These are phyloP conservation scores for Malurus splendens DNA, from an alignment of 2,797 vertebrate genomes.

Conservation along the genomic window DNA sequence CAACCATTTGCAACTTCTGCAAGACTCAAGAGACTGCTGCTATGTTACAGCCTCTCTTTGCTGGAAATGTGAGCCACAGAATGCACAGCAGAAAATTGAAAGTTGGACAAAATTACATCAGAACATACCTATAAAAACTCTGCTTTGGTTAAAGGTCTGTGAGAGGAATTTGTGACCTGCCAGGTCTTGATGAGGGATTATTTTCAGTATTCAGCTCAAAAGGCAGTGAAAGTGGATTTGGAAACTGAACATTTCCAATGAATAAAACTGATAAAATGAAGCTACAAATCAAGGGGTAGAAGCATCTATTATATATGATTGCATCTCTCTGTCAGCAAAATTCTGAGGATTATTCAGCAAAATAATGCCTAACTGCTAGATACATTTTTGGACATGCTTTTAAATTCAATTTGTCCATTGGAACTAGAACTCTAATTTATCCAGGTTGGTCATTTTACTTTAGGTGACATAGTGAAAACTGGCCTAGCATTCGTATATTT, in stretches of 20 bases:
- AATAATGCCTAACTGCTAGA: not conserved
- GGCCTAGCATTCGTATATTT: not conserved
- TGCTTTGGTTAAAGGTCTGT: not conserved
- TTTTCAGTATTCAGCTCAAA: not conserved
- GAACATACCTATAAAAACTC: not conserved
- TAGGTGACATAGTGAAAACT: not conserved
- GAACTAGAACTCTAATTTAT: not conserved
- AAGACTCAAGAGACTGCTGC: not conserved
- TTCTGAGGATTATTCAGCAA: not conserved
- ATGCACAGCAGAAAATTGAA: not conserved
- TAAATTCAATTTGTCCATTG: not conserved
- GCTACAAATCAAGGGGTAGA: not conserved
- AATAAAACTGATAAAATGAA: not conserved
- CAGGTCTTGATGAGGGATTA: not conserved
- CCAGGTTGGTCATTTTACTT: not conserved
- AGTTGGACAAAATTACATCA: not conserved
- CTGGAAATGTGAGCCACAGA: not conserved
- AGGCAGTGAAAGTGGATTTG: not conserved
- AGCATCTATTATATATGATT: not conserved
- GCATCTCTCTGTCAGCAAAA: not conserved
- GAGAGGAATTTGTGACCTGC: not conserved
- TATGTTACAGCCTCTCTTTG: not conserved
- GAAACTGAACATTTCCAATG: not conserved
- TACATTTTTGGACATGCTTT: not conserved
- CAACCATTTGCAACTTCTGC: not conserved